Conservation (phyloP, 1,140 invertebrate species). For the Drosophila sturtevanti region DNA sequence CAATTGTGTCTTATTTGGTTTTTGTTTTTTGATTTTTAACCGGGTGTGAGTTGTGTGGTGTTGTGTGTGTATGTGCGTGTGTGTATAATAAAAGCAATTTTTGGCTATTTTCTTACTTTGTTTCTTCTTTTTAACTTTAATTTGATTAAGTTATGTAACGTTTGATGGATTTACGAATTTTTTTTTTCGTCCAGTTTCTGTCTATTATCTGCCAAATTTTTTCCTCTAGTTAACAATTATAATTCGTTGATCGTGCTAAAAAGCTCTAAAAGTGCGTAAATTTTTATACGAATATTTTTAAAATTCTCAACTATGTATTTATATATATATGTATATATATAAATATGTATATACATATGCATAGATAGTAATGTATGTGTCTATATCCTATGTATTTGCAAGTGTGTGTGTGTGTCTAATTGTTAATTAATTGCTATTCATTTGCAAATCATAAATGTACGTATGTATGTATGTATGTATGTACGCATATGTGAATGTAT, state of each 20-base stretch:
- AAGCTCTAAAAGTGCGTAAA: constrained; percentile 77
- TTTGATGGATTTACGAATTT: constrained; percentile 23
- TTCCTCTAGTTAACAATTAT: constrained; percentile 57
- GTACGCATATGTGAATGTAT: constrained; percentile 23
- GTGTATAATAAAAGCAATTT: constrained; percentile 63
- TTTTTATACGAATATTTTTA: constrained; percentile 54
- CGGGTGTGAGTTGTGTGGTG: background rate
- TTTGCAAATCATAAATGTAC: constrained; percentile 28
- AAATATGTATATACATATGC: constrained; percentile 29
- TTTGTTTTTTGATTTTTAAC: constrained; percentile 14
- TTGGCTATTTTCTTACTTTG: constrained; percentile 41
- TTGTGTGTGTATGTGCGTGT: constrained; percentile 25
- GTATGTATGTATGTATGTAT: constrained; percentile 8
- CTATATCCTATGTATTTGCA: too few species aligned
- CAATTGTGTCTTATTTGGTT: too few species aligned
- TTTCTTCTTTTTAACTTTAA: constrained; percentile 45
- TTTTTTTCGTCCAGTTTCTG: constrained; percentile 12
- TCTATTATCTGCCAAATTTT: background rate
- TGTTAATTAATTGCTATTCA: constrained; percentile 14
- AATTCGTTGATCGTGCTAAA: constrained; percentile 72
- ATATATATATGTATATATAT: background rate
- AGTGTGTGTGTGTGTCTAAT: constrained; percentile 13
- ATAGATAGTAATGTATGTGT: constrained; percentile 44
- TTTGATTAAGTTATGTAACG: constrained; percentile 44
- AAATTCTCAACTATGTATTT: constrained; percentile 17